phyloP scores from a whole-genome alignment of 2,797 vertebrate species.

The Myotis findleyi region DNA sequence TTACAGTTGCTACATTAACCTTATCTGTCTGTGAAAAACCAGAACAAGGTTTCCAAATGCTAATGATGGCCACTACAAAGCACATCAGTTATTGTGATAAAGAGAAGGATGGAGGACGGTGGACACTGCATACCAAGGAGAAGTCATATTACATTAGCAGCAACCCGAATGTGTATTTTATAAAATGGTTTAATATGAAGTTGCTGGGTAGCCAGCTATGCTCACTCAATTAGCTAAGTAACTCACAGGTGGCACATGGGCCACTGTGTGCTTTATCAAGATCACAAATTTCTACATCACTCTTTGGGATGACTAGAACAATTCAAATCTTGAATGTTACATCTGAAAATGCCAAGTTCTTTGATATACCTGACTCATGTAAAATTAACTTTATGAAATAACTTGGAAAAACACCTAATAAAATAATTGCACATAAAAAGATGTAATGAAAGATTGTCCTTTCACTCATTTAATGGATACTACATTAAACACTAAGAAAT shows the following conservation, averaged over 20 bases:
- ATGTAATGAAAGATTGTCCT: neutral
- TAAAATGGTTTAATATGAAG: neutral
- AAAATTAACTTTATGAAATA: constrained; percentile 34
- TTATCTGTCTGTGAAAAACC: constrained; percentile 13
- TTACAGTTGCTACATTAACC: neutral
- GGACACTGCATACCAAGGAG: neutral
- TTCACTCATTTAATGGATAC: neutral
- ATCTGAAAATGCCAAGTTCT: neutral
- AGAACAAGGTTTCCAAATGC: neutral
- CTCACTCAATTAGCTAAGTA: neutral
- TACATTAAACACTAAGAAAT: constrained; percentile 7
- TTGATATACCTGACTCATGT: neutral
- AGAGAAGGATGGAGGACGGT: neutral
- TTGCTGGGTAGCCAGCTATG: neutral
- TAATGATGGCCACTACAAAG: neutral
- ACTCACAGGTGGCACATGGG: neutral
- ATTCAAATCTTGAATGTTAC: constrained; percentile 27
- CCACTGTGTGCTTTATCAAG: neutral
- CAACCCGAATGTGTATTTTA: neutral
- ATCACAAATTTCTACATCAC: neutral
- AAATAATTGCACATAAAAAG: constrained; percentile 19
- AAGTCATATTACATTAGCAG: neutral
- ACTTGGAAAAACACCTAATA: constrained; percentile 45
- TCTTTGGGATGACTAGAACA: constrained; percentile 9
- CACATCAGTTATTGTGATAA: neutral